These are phyloP conservation scores for Paracentrotus lividus DNA, from an alignment of 53 echinoderm and acorn worm species.

Conservation along the genomic window DNA sequence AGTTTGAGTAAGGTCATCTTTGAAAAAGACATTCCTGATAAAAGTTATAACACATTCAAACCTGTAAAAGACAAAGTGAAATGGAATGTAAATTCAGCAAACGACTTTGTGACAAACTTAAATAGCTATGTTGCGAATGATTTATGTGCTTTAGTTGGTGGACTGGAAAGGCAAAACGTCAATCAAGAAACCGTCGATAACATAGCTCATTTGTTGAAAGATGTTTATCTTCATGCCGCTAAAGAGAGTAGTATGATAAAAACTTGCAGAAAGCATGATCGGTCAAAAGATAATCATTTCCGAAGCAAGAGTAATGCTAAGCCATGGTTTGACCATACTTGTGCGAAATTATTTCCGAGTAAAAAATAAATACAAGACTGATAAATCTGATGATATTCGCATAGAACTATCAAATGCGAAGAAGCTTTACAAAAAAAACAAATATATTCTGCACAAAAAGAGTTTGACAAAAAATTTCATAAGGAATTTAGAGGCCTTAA, in stretches of 20 bases:
- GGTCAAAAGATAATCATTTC: no score
- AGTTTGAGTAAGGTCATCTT: not conserved
- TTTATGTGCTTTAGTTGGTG: no score
- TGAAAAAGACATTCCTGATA: not conserved
- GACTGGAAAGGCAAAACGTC: not conserved
- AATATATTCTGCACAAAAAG: not conserved
- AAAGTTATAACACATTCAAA: not conserved
- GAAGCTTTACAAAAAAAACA: not conserved
- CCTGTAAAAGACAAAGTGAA: not conserved
- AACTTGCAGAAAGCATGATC: no score
- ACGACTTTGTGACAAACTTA: not conserved
- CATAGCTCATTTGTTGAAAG: no score
- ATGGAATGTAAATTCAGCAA: not conserved
- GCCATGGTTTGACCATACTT: not conserved
- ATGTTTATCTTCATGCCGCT: no score
- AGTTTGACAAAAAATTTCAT: not conserved
- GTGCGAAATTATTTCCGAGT: not conserved
- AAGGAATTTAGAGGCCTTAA: not conserved
- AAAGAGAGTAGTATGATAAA: not conserved
- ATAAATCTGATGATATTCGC: no score
- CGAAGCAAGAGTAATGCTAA: no score
- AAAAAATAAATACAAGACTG: not conserved
- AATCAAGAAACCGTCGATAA: not conserved
- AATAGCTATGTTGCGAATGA: no score
- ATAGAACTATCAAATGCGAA: not conserved